phyloP scores from a whole-genome alignment of 2,888 invertebrate species.

The Leucophenga maculata region DNA sequence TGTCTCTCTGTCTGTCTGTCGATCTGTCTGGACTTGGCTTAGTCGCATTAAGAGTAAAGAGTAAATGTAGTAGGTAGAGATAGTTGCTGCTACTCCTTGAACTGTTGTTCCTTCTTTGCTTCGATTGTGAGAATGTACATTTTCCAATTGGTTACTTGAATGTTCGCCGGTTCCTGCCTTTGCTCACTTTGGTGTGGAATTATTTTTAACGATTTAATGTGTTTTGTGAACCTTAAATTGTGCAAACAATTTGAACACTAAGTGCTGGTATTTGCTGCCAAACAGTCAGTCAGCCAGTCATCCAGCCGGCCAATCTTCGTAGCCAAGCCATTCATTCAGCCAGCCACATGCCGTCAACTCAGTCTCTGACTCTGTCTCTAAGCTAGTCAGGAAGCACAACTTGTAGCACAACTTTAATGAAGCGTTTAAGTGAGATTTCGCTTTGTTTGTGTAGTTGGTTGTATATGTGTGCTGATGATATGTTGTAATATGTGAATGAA shows the following conservation, averaged over 20 bases:
- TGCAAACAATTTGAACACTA: constrained; percentile 64
- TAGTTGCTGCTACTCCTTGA: neutral
- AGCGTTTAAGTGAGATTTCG: constrained; percentile 60
- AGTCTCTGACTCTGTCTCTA: constrained; percentile 15
- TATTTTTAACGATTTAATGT: constrained; percentile 63
- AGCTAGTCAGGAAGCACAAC: constrained; percentile 59
- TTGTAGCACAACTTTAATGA: constrained; percentile 65
- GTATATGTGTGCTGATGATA: too few relatives aligned
- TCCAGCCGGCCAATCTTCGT: constrained; percentile 7
- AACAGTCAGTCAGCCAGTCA: constrained; percentile 35
- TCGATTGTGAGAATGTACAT: constrained; percentile 23
- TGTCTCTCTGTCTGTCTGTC: too few relatives aligned
- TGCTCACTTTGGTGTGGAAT: constrained; percentile 32
- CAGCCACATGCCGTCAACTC: constrained; percentile 11
- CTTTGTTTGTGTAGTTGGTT: constrained; percentile 25
- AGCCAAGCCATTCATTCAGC: constrained; percentile 34
- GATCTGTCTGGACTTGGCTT: neutral
- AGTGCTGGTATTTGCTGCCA: constrained; percentile 47
- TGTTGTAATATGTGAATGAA: too few relatives aligned
- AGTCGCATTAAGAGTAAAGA: neutral
- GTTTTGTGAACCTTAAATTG: constrained; percentile 65
- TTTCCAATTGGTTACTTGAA: constrained; percentile 1
- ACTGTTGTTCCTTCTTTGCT: neutral
- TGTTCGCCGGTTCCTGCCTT: neutral
- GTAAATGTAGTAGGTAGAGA: neutral